Conservation (phyloP, 2,888 invertebrate species). For the Epistrophe eligans region DNA sequence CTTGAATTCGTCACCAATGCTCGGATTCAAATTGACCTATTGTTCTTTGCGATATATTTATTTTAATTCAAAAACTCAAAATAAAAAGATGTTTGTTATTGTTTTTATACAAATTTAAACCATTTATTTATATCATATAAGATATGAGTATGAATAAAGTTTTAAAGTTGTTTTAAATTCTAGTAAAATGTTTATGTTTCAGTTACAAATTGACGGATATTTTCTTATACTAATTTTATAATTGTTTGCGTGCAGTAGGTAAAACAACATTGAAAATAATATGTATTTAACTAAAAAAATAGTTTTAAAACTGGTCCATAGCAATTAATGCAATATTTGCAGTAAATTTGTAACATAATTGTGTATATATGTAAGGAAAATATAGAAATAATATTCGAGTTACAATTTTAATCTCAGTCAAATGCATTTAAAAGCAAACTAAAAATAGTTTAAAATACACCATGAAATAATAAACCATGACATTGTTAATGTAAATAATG, state of each 20-base stretch:
- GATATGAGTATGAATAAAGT: conserved; percentile 10
- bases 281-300: conserved; percentile 2
- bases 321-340: conserved; percentile 20
- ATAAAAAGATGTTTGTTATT: not conserved
- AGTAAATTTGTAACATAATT: conserved; percentile 33
- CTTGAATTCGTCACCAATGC: too few relatives aligned
- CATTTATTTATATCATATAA: conserved; percentile 28
- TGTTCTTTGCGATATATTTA: too few relatives aligned
- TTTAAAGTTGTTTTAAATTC: not conserved
- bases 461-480: not conserved
- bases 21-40: too few relatives aligned
- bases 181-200: conserved; percentile 41
- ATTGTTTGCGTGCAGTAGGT: conserved; percentile 5
- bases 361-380: conserved; percentile 8
- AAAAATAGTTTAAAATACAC: not conserved
- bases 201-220: conserved; percentile 66
- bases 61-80: too few relatives aligned
- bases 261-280: conserved; percentile 12
- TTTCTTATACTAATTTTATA: conserved; percentile 2
- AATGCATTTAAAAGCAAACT: conserved; percentile 55
- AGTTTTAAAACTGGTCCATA: conserved; percentile 19
- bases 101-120: conserved; percentile 15
- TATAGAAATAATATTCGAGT: conserved; percentile 52
- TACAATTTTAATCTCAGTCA: conserved; percentile 58
- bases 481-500: conserved; percentile 6